Conservation (phyloP, 2,888 invertebrate genomes). For the Hirtodrosophila duncani region DNA sequence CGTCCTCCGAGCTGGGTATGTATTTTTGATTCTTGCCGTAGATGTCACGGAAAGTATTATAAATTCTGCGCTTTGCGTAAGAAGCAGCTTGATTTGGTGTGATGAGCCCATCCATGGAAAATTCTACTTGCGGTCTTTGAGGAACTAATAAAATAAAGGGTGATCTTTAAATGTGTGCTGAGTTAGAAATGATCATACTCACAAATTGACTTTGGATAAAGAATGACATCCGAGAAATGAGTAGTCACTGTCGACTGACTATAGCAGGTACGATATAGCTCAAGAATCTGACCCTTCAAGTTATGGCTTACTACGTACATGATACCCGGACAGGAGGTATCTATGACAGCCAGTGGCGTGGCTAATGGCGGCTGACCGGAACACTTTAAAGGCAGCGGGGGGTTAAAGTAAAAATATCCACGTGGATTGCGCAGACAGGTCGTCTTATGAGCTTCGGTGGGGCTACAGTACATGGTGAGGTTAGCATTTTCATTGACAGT, state of each 20-base stretch:
- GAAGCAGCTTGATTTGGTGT: not conserved
- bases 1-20: not conserved
- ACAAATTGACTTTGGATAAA: slow-evolving; percentile 6
- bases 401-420: too few species aligned
- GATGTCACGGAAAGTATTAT: not conserved
- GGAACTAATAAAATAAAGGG: too few species aligned
- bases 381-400: slow-evolving; percentile 6
- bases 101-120: slow-evolving; percentile 2
- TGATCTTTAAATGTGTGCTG: too few species aligned
- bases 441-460: not conserved
- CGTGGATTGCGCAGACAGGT: slow-evolving; percentile 1
- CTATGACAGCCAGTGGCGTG: slow-evolving; percentile 4
- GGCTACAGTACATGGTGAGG: slow-evolving; percentile 12
- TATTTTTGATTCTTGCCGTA: not conserved
- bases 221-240: not conserved
- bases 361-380: not conserved
- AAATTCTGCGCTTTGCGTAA: not conserved
- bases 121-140: not conserved
- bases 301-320: slow-evolving; percentile 27
- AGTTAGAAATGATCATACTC: too few species aligned
- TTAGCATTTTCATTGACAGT: slow-evolving; percentile 5
- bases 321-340: slow-evolving; percentile 18
- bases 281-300: slow-evolving; percentile 8
- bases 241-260: not conserved
- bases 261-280: slow-evolving; percentile 33